These are phyloP conservation scores for Spodoptera frugiperda DNA, from an alignment of 1,140 invertebrate genomes.

Conservation along the genomic window DNA sequence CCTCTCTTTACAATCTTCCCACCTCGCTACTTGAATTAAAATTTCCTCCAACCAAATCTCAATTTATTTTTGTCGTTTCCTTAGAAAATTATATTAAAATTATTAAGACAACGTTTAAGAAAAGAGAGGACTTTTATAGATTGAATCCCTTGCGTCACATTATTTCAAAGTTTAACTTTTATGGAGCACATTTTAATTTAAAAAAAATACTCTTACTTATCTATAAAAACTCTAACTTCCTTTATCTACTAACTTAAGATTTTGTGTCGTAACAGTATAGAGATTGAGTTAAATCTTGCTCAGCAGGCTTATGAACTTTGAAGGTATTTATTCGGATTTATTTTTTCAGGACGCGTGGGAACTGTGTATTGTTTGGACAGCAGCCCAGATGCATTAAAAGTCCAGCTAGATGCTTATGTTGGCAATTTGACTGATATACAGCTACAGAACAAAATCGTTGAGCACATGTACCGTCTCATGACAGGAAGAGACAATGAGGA, in stretches of 20 bases:
- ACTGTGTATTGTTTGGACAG: slow-evolving; percentile 49
- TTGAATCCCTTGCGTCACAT: slow-evolving; percentile 31
- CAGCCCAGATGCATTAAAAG: slow-evolving; percentile 52
- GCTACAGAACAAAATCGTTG: slow-evolving; percentile 42
- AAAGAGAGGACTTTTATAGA: slow-evolving; percentile 23
- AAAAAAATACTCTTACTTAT: slow-evolving; percentile 18
- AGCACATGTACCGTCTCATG: slow-evolving; percentile 33
- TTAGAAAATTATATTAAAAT: slow-evolving; percentile 7
- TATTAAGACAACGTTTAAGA: slow-evolving; percentile 28
- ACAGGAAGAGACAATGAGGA: slow-evolving; percentile 28
- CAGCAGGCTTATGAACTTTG: not conserved
- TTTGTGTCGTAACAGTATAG: not conserved
- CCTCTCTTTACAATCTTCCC: not conserved
- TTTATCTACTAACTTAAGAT: not conserved
- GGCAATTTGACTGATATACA: slow-evolving; percentile 37
- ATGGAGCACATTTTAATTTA: slow-evolving; percentile 31
- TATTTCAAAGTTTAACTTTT: slow-evolving; percentile 34
- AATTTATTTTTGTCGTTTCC: slow-evolving; percentile 4
- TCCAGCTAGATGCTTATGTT: slow-evolving; percentile 46
- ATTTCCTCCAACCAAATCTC: not conserved
- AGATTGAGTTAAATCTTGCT: not conserved
- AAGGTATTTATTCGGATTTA: slow-evolving; percentile 1
- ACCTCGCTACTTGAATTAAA: not conserved
- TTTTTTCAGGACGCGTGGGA: slow-evolving; percentile 31
- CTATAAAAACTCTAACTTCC: slow-evolving; percentile 12